phyloP scores from a whole-genome alignment of 2,888 invertebrate species.

The Amiota minor region DNA sequence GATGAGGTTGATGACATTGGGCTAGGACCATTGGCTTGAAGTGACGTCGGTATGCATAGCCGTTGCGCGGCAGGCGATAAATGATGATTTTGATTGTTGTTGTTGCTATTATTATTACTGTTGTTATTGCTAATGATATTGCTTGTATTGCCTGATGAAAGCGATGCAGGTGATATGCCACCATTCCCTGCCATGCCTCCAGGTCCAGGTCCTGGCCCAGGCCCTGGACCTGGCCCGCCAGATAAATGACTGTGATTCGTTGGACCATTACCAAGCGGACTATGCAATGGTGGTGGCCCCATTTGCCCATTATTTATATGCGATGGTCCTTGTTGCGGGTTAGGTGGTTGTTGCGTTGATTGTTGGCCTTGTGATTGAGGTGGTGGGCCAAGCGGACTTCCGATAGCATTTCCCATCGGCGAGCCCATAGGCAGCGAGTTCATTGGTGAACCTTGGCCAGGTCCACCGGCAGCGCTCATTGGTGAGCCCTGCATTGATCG shows the following conservation, averaged over 20 bases:
- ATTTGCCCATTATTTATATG: constrained; percentile 82
- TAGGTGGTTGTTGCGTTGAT: constrained; percentile 51
- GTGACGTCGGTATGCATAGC: constrained; percentile 59
- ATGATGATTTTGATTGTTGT: constrained; percentile 68
- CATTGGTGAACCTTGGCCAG: constrained; percentile 80
- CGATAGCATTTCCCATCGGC: constrained; percentile 82
- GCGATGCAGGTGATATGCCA: constrained; percentile 64
- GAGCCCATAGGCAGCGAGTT: constrained; percentile 83
- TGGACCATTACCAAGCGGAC: constrained; percentile 80
- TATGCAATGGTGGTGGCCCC: constrained; percentile 85
- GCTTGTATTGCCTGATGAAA: constrained; percentile 51
- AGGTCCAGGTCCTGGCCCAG: constrained; percentile 60
- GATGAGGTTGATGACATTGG: constrained; percentile 66
- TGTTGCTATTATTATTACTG: constrained; percentile 48
- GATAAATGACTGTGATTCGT: constrained; percentile 75
- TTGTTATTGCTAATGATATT: constrained; percentile 57
- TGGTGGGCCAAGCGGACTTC: constrained; percentile 56
- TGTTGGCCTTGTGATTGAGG: constrained; percentile 48
- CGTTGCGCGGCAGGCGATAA: constrained; percentile 65
- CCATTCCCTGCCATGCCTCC: constrained; percentile 59
- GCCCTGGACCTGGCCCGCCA: constrained; percentile 67
- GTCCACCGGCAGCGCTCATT: constrained; percentile 78
- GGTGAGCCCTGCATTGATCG: constrained; percentile 80
- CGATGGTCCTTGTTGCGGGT: constrained; percentile 65
- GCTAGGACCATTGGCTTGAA: constrained; percentile 76